Evolutionary conservation across 2,113 vertebrate species (phyloP), one percentile per base, ranked within the genome.

Genomic region (Prinia subflava): DNA sequence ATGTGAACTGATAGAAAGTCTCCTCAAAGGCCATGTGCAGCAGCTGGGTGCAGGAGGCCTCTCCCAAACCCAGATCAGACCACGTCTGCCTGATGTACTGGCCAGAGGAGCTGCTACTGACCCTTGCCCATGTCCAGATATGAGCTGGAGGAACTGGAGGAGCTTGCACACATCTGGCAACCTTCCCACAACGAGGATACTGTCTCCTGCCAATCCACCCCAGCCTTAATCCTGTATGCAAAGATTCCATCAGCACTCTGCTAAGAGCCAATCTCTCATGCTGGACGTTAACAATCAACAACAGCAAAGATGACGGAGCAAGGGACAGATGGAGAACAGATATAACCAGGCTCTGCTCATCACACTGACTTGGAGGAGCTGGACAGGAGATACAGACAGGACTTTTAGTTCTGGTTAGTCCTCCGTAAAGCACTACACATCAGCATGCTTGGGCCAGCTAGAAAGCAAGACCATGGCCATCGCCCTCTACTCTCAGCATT

Each of bases 191-290:
- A 46, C 59, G 78, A 53, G 65, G 76, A 78, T 78, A 59, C n/a
- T 19, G 19, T n/a, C 80, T 87, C 79, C 83, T 73, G 88, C 85
- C 93, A 93, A 84, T 90, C 85, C 82, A 80, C 55, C 69, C 62
- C 87, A 96, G 75, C 74, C 64, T 53, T 86, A 95, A 94, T 94
- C 87, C 83, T 56, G 68, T 49, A 52, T 5, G 71, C 85, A 84
- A 95, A 89, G 80, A 87, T 84, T 78, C 83, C 87, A 81, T 78
- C 91, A 90, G 87, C 60, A 59, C n/a, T 0, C 3, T 53, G 63
- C 80, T 90, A 74, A 83, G 95, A 92, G 93, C 79, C 91, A 95
- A 81, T 86, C 90, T 90, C 77, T 71, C 73, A 42, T 69, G 70
- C 14, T 88, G 92, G 85, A 86, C 0, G 0, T 53, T 59, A 88